Evolutionary conservation across 2,888 invertebrate genomes (phyloP), one percentile per base, ranked within the genome.

Genomic region (Lucinisca nassula): DNA sequence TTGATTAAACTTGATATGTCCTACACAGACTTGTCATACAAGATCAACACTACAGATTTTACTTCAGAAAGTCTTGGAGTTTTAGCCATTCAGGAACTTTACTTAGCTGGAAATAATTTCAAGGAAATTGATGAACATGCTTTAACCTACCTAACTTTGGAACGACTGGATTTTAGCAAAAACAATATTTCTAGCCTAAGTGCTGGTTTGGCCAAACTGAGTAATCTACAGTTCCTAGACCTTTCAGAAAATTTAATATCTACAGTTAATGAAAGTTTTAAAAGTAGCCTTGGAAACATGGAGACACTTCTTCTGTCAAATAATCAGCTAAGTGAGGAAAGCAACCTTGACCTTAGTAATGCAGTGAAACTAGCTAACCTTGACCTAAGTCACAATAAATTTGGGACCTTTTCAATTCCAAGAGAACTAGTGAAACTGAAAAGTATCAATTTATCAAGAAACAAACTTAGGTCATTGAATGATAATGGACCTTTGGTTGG

Each of bases 321-420:
- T 76, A 95, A 95, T 81, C 55, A 79, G 8, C 79, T 95, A 30
- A 79, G 73, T 8, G 82, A 87, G 67, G 80, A 75, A 17, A 80
- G 84, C 70, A 79, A 87, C 30, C 75, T 90, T 32, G 67, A 84
- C 67, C n/a, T 92, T 73, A 51, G 78, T 67, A 84, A 83, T 40
- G 81, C 93, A 24, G 75, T 55, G 0, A 75, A 90, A 12, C 77
- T 94, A 37, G 55, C 84, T 14, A 40, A 79, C 10, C 75, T 94
- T 8, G 93, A 95, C 83, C 67, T 93, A 0, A 92, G 93, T 51
- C 61, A 85, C 75, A 95, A 95, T 81, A 74, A 78, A 8, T 85
- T 94, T 35, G 82, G 79, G 12, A 61, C 81, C 2, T 90, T 91
- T 49, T 49, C 38, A 24, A 78, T 90, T n/a, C 90, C 91, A 17